A percentile compares a stretch with the other conserved stretches of the same genome.
Evolutionary conservation across 2,797 vertebrate genomes (phyloP).

Genomic region (Acipenser transmontanus): DNA sequence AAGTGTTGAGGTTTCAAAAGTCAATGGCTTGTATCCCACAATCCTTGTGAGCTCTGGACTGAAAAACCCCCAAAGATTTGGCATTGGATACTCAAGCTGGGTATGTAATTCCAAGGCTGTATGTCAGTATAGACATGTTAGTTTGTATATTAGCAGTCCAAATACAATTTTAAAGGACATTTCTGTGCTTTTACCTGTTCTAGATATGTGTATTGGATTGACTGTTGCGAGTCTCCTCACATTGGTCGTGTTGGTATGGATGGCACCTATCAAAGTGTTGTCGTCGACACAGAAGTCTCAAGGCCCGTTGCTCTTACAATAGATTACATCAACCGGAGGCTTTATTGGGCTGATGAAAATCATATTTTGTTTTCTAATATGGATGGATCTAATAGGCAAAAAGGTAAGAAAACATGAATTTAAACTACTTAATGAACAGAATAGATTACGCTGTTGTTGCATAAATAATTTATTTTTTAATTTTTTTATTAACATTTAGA

Average conservation of each 20-base stretch:
- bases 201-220: slow-evolving; percentile 95
- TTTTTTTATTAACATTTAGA: too few species aligned
- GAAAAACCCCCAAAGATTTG: slow-evolving; percentile 84
- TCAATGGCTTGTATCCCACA: slow-evolving; percentile 88
- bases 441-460: too few species aligned
- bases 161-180: too few species aligned
- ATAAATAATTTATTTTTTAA: too few species aligned
- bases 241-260: slow-evolving; percentile 94
- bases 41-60: slow-evolving; percentile 81
- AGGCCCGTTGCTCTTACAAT: slow-evolving; percentile 88
- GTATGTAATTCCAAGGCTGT: slow-evolving; percentile 47
- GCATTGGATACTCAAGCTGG: slow-evolving; percentile 83
- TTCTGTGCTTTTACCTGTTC: slow-evolving; percentile 2
- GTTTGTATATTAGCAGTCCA: too few species aligned
- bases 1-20: slow-evolving; percentile 92
- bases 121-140: too few species aligned
- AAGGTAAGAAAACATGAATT: slow-evolving; percentile 63
- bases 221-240: slow-evolving; percentile 87
- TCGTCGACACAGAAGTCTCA: slow-evolving; percentile 86
- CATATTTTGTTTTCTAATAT: slow-evolving; percentile 93
- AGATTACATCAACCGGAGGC: slow-evolving; percentile 88
- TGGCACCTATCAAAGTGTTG: slow-evolving; percentile 74
- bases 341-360: slow-evolving; percentile 95
- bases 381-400: slow-evolving; percentile 83
- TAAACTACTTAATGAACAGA: neutral